phyloP scores from a whole-genome alignment of 2,888 invertebrate species.

The Drosophila cognata region DNA sequence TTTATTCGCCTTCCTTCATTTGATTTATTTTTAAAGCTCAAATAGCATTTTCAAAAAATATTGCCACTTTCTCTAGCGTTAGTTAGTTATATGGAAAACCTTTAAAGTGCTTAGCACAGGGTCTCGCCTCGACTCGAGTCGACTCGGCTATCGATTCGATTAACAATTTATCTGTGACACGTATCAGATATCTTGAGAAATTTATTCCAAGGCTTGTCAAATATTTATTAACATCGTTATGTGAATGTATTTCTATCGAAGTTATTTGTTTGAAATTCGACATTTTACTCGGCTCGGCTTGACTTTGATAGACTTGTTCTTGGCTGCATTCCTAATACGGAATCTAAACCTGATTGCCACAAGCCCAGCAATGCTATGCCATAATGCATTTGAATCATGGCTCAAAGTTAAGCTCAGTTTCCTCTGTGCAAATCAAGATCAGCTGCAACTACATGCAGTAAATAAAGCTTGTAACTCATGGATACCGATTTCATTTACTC shows the following conservation, averaged over 20 bases:
- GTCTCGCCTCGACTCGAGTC: not conserved
- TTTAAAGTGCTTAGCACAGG: not conserved
- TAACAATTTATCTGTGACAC: not conserved
- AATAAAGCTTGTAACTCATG: not conserved
- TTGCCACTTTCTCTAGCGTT: not conserved
- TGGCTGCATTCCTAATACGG: not conserved
- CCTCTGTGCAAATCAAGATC: not conserved
- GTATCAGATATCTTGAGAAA: not conserved
- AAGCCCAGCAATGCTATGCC: not conserved
- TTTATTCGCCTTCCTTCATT: not conserved
- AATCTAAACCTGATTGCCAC: not conserved
- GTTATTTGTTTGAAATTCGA: not conserved
- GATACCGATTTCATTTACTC: not conserved
- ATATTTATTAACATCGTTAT: slow-evolving; percentile 3
- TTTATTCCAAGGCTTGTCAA: not conserved
- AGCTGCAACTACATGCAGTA: not conserved
- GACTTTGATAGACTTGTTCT: not conserved
- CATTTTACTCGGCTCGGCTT: not conserved
- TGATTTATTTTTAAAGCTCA: not conserved
- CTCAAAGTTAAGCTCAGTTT: not conserved
- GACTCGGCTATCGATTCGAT: not conserved
- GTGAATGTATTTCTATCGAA: not conserved
- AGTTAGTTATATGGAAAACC: not conserved
- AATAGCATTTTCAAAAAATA: not conserved
- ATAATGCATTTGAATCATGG: not conserved